Conservation (phyloP, 2,797 vertebrate species). For the Gorsachius magnificus region DNA sequence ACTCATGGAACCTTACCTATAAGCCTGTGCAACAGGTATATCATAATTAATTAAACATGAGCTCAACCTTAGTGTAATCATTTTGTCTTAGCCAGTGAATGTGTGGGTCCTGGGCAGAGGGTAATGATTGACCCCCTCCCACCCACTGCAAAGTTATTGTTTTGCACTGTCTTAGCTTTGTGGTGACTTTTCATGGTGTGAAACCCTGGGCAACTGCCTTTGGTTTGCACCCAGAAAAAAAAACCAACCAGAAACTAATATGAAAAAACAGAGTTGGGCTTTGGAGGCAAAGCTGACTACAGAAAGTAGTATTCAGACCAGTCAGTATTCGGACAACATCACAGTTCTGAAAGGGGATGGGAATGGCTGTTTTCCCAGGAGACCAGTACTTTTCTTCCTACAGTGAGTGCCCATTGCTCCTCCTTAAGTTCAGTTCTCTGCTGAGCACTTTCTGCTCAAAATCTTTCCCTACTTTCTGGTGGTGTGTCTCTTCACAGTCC, state of each 20-base stretch:
- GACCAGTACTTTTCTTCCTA: not conserved
- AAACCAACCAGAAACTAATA: not conserved
- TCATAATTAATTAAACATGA: not conserved
- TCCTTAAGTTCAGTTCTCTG: not conserved
- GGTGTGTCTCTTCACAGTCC: not conserved
- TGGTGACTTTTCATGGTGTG: not conserved
- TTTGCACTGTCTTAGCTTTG: not conserved
- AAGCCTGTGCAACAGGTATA: not conserved
- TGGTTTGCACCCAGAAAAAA: not conserved
- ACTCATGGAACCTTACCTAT: not conserved
- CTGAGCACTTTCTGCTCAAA: not conserved
- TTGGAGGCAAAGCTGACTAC: not conserved
- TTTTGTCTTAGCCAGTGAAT: not conserved
- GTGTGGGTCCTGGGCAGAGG: not conserved
- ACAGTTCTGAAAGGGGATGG: rapidly evolving
- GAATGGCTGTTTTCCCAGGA: not conserved
- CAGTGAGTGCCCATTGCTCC: not conserved
- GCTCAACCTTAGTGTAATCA: not conserved
- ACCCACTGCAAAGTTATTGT: not conserved
- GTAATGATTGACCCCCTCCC: not conserved
- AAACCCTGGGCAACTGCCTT: not conserved
- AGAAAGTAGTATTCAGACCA: not conserved
- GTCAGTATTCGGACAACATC: not conserved
- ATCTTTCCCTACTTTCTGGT: not conserved
- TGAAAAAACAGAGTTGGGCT: not conserved